These are phyloP conservation scores for Sinocyclocheilus grahami DNA, from an alignment of 2,113 vertebrate genomes.

Conservation along the genomic window DNA sequence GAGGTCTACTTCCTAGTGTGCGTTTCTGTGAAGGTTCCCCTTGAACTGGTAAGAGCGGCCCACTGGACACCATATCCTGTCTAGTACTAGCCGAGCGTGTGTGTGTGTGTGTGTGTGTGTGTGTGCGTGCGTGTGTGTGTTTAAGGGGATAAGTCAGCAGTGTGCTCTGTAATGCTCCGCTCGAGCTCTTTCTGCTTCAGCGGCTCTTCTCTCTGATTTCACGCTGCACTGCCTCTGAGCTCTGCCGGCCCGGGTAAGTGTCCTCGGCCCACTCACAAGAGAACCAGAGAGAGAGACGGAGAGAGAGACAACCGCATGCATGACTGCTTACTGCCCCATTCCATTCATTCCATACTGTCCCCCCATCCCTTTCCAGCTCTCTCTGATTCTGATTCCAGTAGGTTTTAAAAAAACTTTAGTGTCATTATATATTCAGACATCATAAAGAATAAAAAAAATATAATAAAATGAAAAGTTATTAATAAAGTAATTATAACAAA, in stretches of 20 bases:
- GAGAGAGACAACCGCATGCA: slow-evolving; percentile 67
- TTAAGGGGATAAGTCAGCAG: slow-evolving; percentile 71
- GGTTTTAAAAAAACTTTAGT: background rate
- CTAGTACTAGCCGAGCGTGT: slow-evolving; percentile 12
- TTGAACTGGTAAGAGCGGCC: slow-evolving; percentile 21
- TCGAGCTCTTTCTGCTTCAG: slow-evolving; percentile 80
- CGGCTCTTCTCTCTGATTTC: slow-evolving; percentile 78
- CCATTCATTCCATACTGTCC: slow-evolving; percentile 76
- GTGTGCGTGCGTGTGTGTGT: slow-evolving; percentile 51
- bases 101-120: slow-evolving; percentile 40
- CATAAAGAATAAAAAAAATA: too few species aligned
- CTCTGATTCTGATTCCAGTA: slow-evolving; percentile 5
- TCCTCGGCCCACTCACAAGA: slow-evolving; percentile 54
- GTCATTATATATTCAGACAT: background rate
- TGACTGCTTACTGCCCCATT: slow-evolving; percentile 77
- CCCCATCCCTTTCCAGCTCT: slow-evolving; percentile 23
- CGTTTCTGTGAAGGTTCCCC: slow-evolving; percentile 18
- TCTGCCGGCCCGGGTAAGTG: slow-evolving; percentile 68
- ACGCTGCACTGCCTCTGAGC: slow-evolving; percentile 76
- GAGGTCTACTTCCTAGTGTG: slow-evolving; percentile 7
- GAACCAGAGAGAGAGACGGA: slow-evolving; percentile 40
- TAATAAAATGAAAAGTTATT: background rate
- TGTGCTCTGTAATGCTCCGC: slow-evolving; percentile 79
- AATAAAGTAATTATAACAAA: background rate
- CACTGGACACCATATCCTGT: slow-evolving; percentile 42